Conservation (phyloP, 92 coral and sea anemone genomes). For the Phenganax marumi region DNA sequence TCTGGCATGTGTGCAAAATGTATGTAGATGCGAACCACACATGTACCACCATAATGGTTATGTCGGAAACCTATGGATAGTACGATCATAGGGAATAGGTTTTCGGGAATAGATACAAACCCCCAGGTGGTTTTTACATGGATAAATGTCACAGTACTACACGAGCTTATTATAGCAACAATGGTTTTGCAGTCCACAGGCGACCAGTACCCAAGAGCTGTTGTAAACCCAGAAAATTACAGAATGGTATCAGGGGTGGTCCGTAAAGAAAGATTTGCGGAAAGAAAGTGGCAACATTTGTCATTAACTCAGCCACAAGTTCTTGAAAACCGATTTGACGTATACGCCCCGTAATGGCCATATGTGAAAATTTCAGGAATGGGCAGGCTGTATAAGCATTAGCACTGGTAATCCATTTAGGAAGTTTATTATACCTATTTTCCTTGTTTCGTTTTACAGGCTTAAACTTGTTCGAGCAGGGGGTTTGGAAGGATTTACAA, state of each 20-base stretch:
- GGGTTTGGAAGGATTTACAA: slow-evolving; percentile 52
- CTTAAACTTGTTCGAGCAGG: slow-evolving; percentile 44
- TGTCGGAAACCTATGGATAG: too few species aligned
- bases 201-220: slow-evolving; percentile 22
- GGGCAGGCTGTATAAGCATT: background rate
- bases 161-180: background rate
- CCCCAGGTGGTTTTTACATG: background rate
- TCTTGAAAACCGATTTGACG: background rate
- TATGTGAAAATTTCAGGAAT: slow-evolving; percentile 1
- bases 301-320: background rate
- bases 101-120: too few species aligned
- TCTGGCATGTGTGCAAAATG: slow-evolving; percentile 43
- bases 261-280: too few species aligned
- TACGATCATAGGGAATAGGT: too few species aligned
- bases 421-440: slow-evolving; percentile 1
- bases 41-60: too few species aligned
- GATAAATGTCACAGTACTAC: background rate
- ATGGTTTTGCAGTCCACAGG: slow-evolving; percentile 31
- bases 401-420: background rate
- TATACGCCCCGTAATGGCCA: background rate
- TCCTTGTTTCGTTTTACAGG: slow-evolving; percentile 45
- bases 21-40: slow-evolving; percentile 6
- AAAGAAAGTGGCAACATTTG: background rate
- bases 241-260: background rate
- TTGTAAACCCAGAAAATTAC: background rate